Evolutionary conservation across 2,113 vertebrate species (phyloP), one percentile per base, ranked within the genome.

Genomic region (Atherinomorus stipes): DNA sequence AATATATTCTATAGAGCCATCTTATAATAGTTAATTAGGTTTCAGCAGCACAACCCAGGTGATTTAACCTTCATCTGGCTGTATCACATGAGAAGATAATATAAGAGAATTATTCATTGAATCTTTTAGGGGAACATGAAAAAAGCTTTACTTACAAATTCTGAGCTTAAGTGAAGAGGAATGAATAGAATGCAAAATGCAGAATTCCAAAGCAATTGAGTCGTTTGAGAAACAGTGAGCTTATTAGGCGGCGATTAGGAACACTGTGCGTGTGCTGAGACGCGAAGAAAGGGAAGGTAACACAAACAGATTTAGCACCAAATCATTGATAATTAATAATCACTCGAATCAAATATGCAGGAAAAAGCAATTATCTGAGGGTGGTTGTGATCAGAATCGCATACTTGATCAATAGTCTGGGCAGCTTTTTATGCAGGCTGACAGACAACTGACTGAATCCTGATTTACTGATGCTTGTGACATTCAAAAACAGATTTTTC

Each of bases 91-190:
- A 88, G 61, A 57, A 61, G 77, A 85, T 88, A 87, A 90, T 91
- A 82, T 63, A 64, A 89, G 84, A 72, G 83, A 90, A 91, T 88
- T 82, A 90, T 91, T 90, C 81, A 89, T 90, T 83, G 81, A 81
- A 81, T 89, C 84, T 88, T 88, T 89, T 72, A 87, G 72, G 40
- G 38, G 52, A 53, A 84, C 81, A 85, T 78, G 73, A 88, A 88
- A 86, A 85, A 88, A 85, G 38, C 54, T 86, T 89, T 84, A 71
- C 85, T 80, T 78, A 80, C 12, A 25, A 65, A 87, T 75, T 77
- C 56, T 25, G 22, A 28, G 51, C 71, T 73, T 80, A 85, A 85
- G 72, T 71, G 26, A 64, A 53, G 73, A 78, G 74, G 70, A 88
- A 81, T 76, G 63, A 74, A 78, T 8, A 49, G 53, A 86, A 78